These are phyloP conservation scores for Epicampocera succincta DNA, from an alignment of 2,888 invertebrate species.

Conservation along the genomic window DNA sequence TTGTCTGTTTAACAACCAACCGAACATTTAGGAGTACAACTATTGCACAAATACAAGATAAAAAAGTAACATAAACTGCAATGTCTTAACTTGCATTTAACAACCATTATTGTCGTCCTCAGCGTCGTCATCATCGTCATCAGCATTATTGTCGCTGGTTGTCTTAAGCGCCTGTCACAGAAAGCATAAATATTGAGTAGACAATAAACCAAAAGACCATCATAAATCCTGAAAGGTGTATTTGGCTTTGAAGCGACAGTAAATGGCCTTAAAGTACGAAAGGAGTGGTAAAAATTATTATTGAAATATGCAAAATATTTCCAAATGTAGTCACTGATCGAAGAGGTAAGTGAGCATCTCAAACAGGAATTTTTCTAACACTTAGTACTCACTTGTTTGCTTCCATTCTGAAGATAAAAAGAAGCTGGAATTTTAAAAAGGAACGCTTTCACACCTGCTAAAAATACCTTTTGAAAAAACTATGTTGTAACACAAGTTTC, in stretches of 20 bases:
- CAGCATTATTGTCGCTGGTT: conserved; percentile 30
- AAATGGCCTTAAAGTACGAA: neutral
- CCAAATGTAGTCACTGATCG: too few species aligned
- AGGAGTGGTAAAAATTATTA: conserved; percentile 11
- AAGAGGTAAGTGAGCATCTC: too few species aligned
- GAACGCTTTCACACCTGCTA: too few species aligned
- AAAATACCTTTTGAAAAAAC: too few species aligned
- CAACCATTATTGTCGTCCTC: conserved; percentile 48
- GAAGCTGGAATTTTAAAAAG: too few species aligned
- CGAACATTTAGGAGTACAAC: conserved; percentile 28
- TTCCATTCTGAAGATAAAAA: too few species aligned
- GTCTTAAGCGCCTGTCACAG: conserved; percentile 36
- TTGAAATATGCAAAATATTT: too few species aligned
- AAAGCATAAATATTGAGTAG: conserved; percentile 49
- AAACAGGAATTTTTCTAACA: too few species aligned
- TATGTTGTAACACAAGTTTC: too few species aligned
- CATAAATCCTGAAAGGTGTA: conserved; percentile 45
- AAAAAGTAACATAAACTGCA: conserved; percentile 53
- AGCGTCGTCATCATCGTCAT: conserved; percentile 18
- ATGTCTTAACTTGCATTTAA: conserved; percentile 66
- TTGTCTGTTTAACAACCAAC: conserved; percentile 55
- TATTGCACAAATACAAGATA: neutral
- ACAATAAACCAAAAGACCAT: conserved; percentile 29
- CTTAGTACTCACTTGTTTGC: too few species aligned
- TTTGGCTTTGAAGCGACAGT: neutral